phyloP scores from a whole-genome alignment of 2,888 invertebrate genomes.

The Neria commutata region DNA sequence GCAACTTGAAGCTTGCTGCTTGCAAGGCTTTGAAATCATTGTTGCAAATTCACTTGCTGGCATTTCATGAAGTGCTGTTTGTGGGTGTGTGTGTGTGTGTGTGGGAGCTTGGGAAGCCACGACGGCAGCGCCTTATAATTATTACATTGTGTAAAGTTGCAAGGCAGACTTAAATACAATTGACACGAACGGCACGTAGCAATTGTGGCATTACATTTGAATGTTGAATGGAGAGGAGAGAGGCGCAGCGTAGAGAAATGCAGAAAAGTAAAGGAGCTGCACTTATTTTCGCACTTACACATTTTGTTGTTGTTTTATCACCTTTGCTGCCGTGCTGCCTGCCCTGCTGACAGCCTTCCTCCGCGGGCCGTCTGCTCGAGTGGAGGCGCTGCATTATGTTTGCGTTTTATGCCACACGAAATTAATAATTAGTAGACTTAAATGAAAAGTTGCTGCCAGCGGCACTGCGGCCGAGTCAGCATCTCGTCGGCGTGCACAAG shows the following conservation, averaged over 20 bases:
- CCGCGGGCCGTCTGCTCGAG: not conserved
- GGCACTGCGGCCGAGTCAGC: constrained; percentile 18
- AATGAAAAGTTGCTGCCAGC: constrained; percentile 14
- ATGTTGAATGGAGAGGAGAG: not conserved
- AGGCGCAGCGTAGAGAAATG: not conserved
- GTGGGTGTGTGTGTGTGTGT: constrained; percentile 7
- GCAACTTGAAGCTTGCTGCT: too few species aligned
- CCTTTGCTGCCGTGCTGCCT: not conserved
- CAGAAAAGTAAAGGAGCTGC: not conserved
- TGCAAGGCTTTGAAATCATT: too few species aligned
- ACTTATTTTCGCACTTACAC: not conserved
- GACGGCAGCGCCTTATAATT: not conserved
- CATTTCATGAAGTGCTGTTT: constrained; percentile 6
- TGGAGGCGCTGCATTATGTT: not conserved
- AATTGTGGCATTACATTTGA: constrained; percentile 16
- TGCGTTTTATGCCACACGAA: constrained; percentile 4
- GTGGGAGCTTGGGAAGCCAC: not conserved
- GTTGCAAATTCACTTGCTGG: too few species aligned
- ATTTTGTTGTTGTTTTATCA: not conserved
- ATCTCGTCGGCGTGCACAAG: too few species aligned
- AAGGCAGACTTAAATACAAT: constrained; percentile 35
- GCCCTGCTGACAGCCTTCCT: not conserved
- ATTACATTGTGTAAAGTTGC: not conserved
- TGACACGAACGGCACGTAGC: constrained; percentile 41
- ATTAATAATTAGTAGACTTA: constrained; percentile 34